phyloP scores from a whole-genome alignment of 1,140 invertebrate species.

The Melipona quadrifasciata region DNA sequence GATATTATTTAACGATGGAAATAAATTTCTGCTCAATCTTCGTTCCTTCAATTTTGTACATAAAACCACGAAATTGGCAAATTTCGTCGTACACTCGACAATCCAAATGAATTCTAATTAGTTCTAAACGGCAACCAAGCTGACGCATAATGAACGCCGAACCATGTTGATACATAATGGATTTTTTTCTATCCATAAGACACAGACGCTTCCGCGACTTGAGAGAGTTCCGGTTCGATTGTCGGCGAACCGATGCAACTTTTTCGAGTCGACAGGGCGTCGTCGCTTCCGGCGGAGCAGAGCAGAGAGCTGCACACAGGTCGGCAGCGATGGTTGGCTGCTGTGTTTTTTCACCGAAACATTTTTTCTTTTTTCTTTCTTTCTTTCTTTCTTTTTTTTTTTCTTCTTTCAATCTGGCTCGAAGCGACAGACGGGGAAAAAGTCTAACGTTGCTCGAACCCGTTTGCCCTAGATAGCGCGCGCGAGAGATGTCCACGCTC shows the following conservation, averaged over 20 bases:
- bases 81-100: no score
- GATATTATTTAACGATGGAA: no score
- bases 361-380: not conserved
- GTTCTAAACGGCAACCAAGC: not conserved
- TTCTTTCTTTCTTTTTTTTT: conserved; percentile 25
- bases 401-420: conserved; percentile 33
- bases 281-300: conserved; percentile 25
- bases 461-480: conserved; percentile 63
- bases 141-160: no score
- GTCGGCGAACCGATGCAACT: not conserved
- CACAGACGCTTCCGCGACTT: not conserved
- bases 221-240: not conserved
- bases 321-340: not conserved
- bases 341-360: not conserved
- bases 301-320: not conserved
- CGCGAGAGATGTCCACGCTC: conserved; percentile 9
- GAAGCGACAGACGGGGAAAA: conserved; percentile 57
- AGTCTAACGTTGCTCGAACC: conserved; percentile 58
- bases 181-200: not conserved
- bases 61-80: no score
- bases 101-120: no score
- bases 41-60: no score
- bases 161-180: not conserved
- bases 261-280: not conserved
- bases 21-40: no score